phyloP scores from a whole-genome alignment of 2,888 invertebrate species.

The Bhutanitis thaidina region DNA sequence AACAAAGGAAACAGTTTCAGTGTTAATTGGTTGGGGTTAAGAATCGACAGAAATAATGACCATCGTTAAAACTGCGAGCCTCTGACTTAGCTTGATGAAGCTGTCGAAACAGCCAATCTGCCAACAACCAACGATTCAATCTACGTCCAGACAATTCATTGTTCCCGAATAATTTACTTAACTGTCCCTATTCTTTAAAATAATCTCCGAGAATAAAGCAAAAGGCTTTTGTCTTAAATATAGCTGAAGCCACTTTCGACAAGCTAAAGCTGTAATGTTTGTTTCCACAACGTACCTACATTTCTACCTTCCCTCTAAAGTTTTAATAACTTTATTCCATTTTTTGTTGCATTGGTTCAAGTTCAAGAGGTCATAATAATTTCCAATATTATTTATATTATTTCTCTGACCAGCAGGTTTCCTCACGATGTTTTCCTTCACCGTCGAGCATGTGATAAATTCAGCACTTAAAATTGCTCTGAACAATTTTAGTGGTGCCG shows the following conservation, averaged over 20 bases:
- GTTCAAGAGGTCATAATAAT: too few relatives aligned
- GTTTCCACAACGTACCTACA: too few relatives aligned
- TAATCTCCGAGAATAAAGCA: slow-evolving; percentile 11
- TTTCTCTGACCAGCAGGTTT: too few relatives aligned
- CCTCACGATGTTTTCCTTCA: too few relatives aligned
- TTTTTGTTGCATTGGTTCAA: too few relatives aligned
- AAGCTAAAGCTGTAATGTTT: not conserved
- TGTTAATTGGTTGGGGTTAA: slow-evolving; percentile 6
- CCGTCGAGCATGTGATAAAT: too few relatives aligned
- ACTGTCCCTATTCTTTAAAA: slow-evolving; percentile 18
- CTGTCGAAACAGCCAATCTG: slow-evolving; percentile 44
- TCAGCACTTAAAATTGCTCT: too few relatives aligned
- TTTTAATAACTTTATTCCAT: too few relatives aligned
- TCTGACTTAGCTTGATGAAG: slow-evolving; percentile 50
- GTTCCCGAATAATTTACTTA: slow-evolving; percentile 4
- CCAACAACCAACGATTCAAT: slow-evolving; percentile 36
- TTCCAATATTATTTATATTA: too few relatives aligned
- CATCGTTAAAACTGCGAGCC: slow-evolving; percentile 38
- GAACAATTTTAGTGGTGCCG: too few relatives aligned
- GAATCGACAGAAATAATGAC: slow-evolving; percentile 39
- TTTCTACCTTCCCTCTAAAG: slow-evolving; percentile 15
- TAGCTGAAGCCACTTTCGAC: not conserved
- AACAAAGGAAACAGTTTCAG: slow-evolving; percentile 9
- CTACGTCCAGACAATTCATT: slow-evolving; percentile 31
- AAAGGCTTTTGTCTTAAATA: slow-evolving; percentile 3